These are phyloP conservation scores for Cyanoramphus novaezelandiae DNA, from an alignment of 2,113 vertebrate species.

Conservation along the genomic window DNA sequence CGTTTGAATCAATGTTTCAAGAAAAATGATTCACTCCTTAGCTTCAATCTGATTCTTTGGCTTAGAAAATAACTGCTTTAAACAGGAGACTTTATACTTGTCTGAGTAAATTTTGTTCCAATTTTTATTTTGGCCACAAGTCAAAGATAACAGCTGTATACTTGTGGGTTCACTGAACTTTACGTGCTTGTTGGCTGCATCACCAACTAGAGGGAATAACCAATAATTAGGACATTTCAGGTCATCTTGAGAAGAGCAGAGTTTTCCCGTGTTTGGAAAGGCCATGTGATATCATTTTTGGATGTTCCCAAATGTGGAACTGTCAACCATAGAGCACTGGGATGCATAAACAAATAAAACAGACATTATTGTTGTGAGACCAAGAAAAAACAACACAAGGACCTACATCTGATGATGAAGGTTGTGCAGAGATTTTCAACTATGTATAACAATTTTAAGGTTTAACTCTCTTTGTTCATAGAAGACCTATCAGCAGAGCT, in stretches of 20 bases:
- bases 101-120: slow-evolving; percentile 80
- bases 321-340: slow-evolving; percentile 22
- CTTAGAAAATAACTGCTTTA: slow-evolving; percentile 74
- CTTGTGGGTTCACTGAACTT: slow-evolving; percentile 91
- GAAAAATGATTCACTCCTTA: slow-evolving; percentile 62
- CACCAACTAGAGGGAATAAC: slow-evolving; percentile 82
- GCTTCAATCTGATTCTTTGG: slow-evolving; percentile 76
- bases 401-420: neutral
- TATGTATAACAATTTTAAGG: neutral
- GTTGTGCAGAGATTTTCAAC: neutral
- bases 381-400: neutral
- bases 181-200: slow-evolving; percentile 82
- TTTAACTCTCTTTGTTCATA: neutral
- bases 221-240: slow-evolving; percentile 92
- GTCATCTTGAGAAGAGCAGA: slow-evolving; percentile 85
- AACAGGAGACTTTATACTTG: slow-evolving; percentile 78
- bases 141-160: slow-evolving; percentile 94
- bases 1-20: slow-evolving; percentile 63
- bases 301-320: slow-evolving; percentile 65
- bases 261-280: slow-evolving; percentile 74
- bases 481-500: neutral
- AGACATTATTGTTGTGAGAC: neutral
- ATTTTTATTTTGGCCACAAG: slow-evolving; percentile 89
- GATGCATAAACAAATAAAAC: slow-evolving; percentile 30
- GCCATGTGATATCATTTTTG: slow-evolving; percentile 65